A percentile compares a stretch with the other conserved stretches of the same genome.
phyloP scores from a whole-genome alignment of 2,113 vertebrate species.

The Myrmecobius fasciatus region DNA sequence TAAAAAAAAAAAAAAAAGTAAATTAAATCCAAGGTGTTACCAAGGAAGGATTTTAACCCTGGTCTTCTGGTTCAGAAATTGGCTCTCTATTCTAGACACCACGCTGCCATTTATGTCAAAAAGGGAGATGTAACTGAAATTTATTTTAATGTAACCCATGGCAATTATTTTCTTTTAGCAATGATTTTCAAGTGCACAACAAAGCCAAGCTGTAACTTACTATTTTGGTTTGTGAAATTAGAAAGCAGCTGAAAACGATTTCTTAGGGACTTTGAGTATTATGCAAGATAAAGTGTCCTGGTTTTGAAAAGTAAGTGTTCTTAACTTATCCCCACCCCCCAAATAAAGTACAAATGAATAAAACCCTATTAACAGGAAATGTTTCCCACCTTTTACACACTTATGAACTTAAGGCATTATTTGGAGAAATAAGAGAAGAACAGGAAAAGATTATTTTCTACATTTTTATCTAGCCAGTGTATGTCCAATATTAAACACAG shows the following conservation, averaged over 20 bases:
- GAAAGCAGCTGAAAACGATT: neutral
- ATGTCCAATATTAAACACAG: neutral
- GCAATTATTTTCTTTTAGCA: neutral
- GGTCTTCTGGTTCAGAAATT: neutral
- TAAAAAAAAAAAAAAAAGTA: no score
- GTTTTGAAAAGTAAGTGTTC: neutral
- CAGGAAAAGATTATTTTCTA: neutral
- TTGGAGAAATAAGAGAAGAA: neutral
- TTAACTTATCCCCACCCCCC: no score
- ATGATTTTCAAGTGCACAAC: constrained; percentile 32
- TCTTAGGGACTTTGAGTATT: neutral
- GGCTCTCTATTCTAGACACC: neutral
- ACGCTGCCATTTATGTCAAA: neutral
- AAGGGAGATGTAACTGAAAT: neutral
- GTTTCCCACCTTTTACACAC: neutral
- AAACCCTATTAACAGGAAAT: no score
- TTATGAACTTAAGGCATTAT: constrained; percentile 2
- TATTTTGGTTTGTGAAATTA: neutral
- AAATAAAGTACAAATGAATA: no score
- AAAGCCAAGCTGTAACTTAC: neutral
- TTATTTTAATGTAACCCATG: constrained; percentile 12
- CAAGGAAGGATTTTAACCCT: neutral
- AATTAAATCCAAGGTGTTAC: neutral
- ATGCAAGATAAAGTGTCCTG: neutral
- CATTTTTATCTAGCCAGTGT: neutral